Evolutionary conservation across 2,113 vertebrate species (phyloP).

Genomic region (Stigmatopora nigra): DNA sequence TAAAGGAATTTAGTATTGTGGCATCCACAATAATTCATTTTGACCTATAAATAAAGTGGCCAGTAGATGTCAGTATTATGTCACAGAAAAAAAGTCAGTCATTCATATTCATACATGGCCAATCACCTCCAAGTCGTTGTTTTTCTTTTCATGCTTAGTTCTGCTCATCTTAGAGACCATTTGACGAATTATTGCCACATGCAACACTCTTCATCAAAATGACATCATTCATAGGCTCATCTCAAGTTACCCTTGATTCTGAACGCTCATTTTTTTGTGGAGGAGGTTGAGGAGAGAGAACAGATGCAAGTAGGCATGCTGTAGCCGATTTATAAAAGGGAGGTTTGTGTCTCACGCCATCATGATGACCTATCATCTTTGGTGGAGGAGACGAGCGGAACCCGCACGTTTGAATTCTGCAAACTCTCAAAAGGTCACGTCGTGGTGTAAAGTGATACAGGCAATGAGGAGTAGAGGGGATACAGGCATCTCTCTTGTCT

Average conservation of each 20-base stretch:
- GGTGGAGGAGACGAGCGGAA: slow-evolving; percentile 1
- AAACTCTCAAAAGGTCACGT: slow-evolving; percentile 3
- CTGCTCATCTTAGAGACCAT: slow-evolving; percentile 2
- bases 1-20: no score
- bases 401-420: not conserved
- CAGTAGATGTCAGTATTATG: slow-evolving; percentile 60
- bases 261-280: not conserved
- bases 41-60: slow-evolving; percentile 6
- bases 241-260: not conserved
- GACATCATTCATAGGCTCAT: slow-evolving; percentile 1
- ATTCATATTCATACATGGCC: not conserved
- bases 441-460: not conserved
- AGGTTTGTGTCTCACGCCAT: slow-evolving; percentile 5
- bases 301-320: slow-evolving; percentile 3
- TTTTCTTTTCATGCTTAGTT: slow-evolving; percentile 4
- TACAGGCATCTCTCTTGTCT: not conserved
- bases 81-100: slow-evolving; percentile 15
- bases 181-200: slow-evolving; percentile 6
- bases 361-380: slow-evolving; percentile 4
- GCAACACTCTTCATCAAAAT: not conserved
- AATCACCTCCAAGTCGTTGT: not conserved
- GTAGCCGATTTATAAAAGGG: not conserved
- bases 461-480: not conserved
- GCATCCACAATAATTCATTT: not conserved
- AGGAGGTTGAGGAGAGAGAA: not conserved